Conservation (phyloP, 92 coral and sea anemone genomes). For the Palythoa caribaeorum region DNA sequence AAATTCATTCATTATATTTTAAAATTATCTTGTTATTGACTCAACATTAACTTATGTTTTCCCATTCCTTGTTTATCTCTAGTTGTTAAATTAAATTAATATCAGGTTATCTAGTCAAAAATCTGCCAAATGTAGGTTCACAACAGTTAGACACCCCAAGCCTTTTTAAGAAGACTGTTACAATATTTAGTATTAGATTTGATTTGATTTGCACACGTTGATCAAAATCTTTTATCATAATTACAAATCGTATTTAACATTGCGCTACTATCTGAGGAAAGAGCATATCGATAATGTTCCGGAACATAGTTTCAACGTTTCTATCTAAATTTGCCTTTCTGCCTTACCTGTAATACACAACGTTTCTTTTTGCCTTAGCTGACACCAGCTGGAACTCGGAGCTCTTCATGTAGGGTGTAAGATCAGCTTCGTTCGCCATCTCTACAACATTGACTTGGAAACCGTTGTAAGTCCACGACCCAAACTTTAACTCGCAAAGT, state of each 20-base stretch:
- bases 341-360: conserved; percentile 78
- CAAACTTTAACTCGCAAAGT: conserved; percentile 73
- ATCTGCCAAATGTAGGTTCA: neutral
- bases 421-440: conserved; percentile 80
- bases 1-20: too few species aligned
- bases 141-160: neutral
- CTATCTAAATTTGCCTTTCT: neutral
- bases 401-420: conserved; percentile 79
- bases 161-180: neutral
- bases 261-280: neutral
- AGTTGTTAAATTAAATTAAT: too few species aligned
- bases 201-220: too few species aligned
- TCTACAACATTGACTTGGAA: conserved; percentile 70
- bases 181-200: too few species aligned
- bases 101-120: neutral
- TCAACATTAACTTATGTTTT: too few species aligned
- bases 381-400: conserved; percentile 86
- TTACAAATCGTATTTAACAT: neutral
- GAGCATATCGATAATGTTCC: neutral
- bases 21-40: too few species aligned
- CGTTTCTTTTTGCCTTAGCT: conserved; percentile 79
- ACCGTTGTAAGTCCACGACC: conserved; percentile 75
- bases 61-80: too few species aligned
- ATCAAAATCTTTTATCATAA: too few species aligned
- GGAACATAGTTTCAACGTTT: too few species aligned